Evolutionary conservation across 2,888 invertebrate species (phyloP), one percentile per base, ranked within the genome.

Genomic region (Heliconius sara): DNA sequence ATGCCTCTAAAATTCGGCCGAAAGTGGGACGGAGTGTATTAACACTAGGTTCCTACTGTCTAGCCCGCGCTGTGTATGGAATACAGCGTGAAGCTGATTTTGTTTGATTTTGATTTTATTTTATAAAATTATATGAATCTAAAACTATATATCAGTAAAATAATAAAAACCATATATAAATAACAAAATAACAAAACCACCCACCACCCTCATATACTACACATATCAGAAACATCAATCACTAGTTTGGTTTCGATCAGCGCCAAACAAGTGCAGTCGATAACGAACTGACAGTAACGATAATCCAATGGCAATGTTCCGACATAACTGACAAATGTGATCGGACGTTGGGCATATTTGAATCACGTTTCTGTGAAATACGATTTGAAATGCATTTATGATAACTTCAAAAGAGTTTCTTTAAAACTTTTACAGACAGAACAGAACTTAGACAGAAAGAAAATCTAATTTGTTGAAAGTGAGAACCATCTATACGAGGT

Each of bases 291-390:
- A 43, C 75, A 75, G 47, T 65, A 65, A 72, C 72, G 57, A 60
- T 60, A 73, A 57, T 60, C 57, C 60, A 73, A 73, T 60, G 57
- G 30, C 75, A 65, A 75, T 47, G 47, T 65, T 22, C 27, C 27
- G 63, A 65, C 39, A 65, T 47, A 47, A 75, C 63, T 43, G 43
- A 75, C 65, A 75, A 75, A 65, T 75, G 65, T 75, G 43, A 30
- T n/a, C 25, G 25, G 52, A 25, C 43, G 27, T 43, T 22, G 27
- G 12, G 27, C 39, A 43, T 47, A 63, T 43, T 75, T 43, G 75
- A 43, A 43, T 16, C 34, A 60, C 16, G n/a, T n/a, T 72, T n/a
- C 22, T 27, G 4, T 19, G 27, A 72, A 72, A 72, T 57, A 57
- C 1, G 6, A 34, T 60, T 60, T 3, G 30, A 57, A 22, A 72